phyloP scores from a whole-genome alignment of 2,888 invertebrate species.

The Anarsia innoxiella region DNA sequence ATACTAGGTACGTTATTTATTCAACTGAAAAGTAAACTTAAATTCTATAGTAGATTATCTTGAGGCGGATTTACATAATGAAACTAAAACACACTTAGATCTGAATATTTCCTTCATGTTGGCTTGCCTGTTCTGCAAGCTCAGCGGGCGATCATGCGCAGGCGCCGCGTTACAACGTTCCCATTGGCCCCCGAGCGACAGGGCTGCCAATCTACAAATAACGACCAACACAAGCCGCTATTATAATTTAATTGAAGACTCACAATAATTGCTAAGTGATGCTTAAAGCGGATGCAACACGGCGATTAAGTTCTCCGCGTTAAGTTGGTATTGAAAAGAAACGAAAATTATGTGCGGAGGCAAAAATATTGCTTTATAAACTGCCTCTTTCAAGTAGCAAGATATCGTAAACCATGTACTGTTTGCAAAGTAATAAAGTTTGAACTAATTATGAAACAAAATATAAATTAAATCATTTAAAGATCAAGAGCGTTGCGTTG shows the following conservation, averaged over 20 bases:
- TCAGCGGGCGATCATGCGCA: constrained; percentile 61
- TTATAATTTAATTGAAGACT: constrained; percentile 61
- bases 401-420: too few species aligned
- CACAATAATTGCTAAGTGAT: constrained; percentile 43
- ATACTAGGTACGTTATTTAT: too few species aligned
- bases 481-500: constrained; percentile 1
- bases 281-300: constrained; percentile 33
- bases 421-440: not conserved
- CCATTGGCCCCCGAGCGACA: constrained; percentile 62
- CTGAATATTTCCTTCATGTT: constrained; percentile 38
- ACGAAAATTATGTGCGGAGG: constrained; percentile 5
- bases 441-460: not conserved
- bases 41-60: too few species aligned
- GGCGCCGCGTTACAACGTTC: constrained; percentile 64
- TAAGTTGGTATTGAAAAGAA: constrained; percentile 15
- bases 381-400: not conserved
- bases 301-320: constrained; percentile 31
- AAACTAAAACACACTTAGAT: constrained; percentile 6
- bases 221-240: constrained; percentile 45
- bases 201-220: constrained; percentile 65
- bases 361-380: constrained; percentile 8
- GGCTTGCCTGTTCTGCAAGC: constrained; percentile 47
- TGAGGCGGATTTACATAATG: constrained; percentile 9
- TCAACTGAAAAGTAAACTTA: too few species aligned
- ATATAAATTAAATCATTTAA: not conserved